These are phyloP conservation scores for Aporophyla lueneburgensis DNA, from an alignment of 2,888 invertebrate species.

Conservation along the genomic window DNA sequence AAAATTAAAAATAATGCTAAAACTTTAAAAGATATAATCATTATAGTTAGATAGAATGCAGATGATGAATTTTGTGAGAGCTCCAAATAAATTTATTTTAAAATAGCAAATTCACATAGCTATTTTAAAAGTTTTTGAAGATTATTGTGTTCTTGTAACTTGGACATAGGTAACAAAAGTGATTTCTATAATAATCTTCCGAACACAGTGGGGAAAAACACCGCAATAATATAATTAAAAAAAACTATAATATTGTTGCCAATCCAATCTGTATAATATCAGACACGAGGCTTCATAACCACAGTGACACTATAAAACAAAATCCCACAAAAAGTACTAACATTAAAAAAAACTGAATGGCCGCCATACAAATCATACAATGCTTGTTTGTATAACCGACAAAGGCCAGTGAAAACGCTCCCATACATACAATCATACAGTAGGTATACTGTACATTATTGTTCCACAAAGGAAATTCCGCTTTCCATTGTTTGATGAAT, in stretches of 20 bases:
- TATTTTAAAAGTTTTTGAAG: too few relatives aligned
- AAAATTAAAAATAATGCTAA: background rate
- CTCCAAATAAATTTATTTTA: too few relatives aligned
- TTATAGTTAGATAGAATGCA: too few relatives aligned
- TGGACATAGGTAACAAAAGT: too few relatives aligned
- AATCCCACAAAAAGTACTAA: conserved; percentile 40
- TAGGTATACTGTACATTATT: conserved; percentile 71
- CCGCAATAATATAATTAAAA: conserved; percentile 6
- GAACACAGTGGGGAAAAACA: conserved; percentile 2
- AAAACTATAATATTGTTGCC: conserved; percentile 4
- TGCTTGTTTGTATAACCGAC: conserved; percentile 49
- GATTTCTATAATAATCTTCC: background rate
- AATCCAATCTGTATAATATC: conserved; percentile 32
- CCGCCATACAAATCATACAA: conserved; percentile 44
- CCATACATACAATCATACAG: conserved; percentile 68
- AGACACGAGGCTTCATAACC: conserved; percentile 35
- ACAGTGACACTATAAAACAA: conserved; percentile 23
- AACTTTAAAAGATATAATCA: too few relatives aligned
- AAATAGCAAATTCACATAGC: too few relatives aligned
- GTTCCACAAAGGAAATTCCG: conserved; percentile 80
- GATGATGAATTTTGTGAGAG: too few relatives aligned
- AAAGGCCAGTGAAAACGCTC: conserved; percentile 83
- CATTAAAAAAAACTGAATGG: conserved; percentile 33
- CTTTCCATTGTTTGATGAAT: conserved; percentile 75
- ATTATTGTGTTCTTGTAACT: background rate